These are phyloP conservation scores for Rhagonycha fulva DNA, from an alignment of 2,888 invertebrate genomes.

Conservation along the genomic window DNA sequence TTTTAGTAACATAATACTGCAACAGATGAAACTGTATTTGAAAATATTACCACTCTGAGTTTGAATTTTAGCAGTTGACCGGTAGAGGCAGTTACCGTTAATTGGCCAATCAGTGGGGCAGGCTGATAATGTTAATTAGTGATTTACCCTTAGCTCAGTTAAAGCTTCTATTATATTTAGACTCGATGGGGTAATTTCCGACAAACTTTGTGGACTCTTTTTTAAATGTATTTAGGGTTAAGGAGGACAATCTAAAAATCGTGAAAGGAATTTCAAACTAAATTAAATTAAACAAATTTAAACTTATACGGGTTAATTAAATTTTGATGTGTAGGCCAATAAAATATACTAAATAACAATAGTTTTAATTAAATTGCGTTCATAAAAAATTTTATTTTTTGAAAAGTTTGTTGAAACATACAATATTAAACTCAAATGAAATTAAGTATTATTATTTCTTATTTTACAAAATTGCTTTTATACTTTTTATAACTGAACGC, in stretches of 20 bases:
- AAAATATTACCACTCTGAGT: slow-evolving; percentile 14
- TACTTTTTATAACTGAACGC: neutral
- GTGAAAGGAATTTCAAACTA: slow-evolving; percentile 31
- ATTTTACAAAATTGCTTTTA: neutral
- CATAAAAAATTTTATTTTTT: neutral
- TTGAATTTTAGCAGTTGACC: slow-evolving; percentile 18
- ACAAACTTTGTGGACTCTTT: slow-evolving; percentile 33
- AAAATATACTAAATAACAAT: neutral
- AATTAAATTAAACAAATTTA: slow-evolving; percentile 32
- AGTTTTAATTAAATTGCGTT: neutral
- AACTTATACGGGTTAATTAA: slow-evolving; percentile 6
- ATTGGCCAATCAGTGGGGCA: slow-evolving; percentile 33
- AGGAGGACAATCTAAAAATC: slow-evolving; percentile 33
- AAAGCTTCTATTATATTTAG: slow-evolving; percentile 35
- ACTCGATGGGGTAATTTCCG: slow-evolving; percentile 38
- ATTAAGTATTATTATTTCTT: neutral
- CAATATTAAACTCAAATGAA: neutral
- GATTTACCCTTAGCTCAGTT: slow-evolving; percentile 31
- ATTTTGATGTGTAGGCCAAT: neutral
- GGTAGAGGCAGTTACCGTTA: slow-evolving; percentile 26
- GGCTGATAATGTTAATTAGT: slow-evolving; percentile 35
- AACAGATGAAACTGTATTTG: slow-evolving; percentile 5
- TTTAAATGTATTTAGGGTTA: slow-evolving; percentile 30
- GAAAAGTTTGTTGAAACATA: neutral
- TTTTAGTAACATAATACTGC: neutral